phyloP scores from a whole-genome alignment of 2,113 vertebrate genomes.

The Gobio gobio region DNA sequence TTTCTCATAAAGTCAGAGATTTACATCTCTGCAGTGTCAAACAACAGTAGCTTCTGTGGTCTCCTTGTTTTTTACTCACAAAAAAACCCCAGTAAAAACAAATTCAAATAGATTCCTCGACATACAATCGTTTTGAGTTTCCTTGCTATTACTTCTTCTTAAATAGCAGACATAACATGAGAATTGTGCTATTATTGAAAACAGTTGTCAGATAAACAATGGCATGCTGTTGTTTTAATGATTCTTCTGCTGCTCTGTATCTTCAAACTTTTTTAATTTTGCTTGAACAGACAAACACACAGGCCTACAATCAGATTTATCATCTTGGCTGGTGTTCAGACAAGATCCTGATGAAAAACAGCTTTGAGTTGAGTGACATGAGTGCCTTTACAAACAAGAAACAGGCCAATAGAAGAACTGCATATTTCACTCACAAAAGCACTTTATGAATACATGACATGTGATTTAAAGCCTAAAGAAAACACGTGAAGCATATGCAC shows the following conservation, averaged over 20 bases:
- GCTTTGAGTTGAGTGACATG: neutral
- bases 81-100: neutral
- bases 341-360: neutral
- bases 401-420: neutral
- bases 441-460: neutral
- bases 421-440: conserved; percentile 5
- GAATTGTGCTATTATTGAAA: neutral
- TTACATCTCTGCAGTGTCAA: conserved; percentile 31
- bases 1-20: conserved; percentile 23
- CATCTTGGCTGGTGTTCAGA: neutral
- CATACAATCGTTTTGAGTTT: neutral
- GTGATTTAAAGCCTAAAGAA: neutral
- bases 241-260: neutral
- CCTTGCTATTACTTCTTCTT: neutral
- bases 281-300: neutral
- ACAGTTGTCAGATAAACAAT: neutral
- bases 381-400: neutral
- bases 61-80: conserved; percentile 11
- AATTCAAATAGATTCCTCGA: neutral
- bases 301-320: neutral
- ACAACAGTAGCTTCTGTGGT: neutral
- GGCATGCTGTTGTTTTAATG: neutral
- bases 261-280: neutral
- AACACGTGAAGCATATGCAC: neutral
- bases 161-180: neutral